Conservation (phyloP, 37 sponge, comb jelly and placozoan genomes). For the Halichondria panicea region DNA sequence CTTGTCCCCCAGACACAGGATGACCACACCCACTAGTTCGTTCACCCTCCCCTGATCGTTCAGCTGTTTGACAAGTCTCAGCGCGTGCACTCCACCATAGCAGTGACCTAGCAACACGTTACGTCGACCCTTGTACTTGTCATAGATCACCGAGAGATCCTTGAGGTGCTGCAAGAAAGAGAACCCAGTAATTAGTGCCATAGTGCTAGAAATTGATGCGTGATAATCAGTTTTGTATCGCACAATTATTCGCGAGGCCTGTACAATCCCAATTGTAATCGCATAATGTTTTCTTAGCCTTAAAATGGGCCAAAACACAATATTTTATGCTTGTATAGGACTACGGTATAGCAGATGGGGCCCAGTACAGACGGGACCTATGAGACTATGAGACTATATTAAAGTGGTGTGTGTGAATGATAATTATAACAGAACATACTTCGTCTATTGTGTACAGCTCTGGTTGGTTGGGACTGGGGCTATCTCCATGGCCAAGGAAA, state of each 20-base stretch:
- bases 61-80: slow-evolving; percentile 35
- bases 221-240: too few relatives aligned
- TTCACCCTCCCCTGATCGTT: slow-evolving; percentile 4
- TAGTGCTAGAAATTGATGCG: too few relatives aligned
- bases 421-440: slow-evolving; percentile 12
- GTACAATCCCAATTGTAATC: too few relatives aligned
- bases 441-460: slow-evolving; percentile 60
- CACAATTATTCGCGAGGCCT: too few relatives aligned
- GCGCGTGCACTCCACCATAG: slow-evolving; percentile 68
- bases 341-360: too few relatives aligned
- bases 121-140: slow-evolving; percentile 20
- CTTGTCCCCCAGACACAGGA: slow-evolving; percentile 39
- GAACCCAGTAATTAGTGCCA: too few relatives aligned
- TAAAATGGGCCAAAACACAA: too few relatives aligned
- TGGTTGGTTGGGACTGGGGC: slow-evolving; percentile 34
- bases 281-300: too few relatives aligned
- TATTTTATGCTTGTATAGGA: too few relatives aligned
- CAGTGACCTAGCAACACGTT: slow-evolving; percentile 62
- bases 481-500: slow-evolving; percentile 79
- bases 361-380: too few relatives aligned
- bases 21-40: slow-evolving; percentile 27
- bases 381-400: not conserved
- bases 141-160: slow-evolving; percentile 40
- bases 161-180: slow-evolving; percentile 59
- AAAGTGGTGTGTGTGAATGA: not conserved